Conservation (phyloP, 2,797 vertebrate genomes). For the Enteromius argenteus region DNA sequence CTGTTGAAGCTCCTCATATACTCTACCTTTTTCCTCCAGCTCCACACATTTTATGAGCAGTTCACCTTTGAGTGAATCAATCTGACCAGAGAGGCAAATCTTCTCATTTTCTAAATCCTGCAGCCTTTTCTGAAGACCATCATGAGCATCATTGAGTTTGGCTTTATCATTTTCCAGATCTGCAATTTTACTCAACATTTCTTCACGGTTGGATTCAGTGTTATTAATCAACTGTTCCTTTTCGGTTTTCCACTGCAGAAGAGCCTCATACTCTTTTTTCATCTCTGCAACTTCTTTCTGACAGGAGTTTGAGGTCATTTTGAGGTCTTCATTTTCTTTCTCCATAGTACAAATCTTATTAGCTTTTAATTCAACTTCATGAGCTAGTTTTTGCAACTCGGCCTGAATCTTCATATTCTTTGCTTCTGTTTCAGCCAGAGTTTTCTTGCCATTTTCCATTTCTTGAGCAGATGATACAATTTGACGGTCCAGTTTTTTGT, state of each 20-base stretch:
- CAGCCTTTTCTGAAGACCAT: constrained; percentile 71
- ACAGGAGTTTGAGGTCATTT: constrained; percentile 70
- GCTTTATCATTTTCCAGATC: constrained; percentile 78
- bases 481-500: constrained; percentile 82
- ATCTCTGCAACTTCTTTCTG: constrained; percentile 80
- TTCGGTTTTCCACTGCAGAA: constrained; percentile 86
- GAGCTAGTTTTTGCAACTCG: constrained; percentile 83
- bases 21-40: constrained; percentile 79
- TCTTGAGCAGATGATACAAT: constrained; percentile 69
- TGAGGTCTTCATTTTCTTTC: constrained; percentile 78
- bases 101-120: constrained; percentile 77
- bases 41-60: constrained; percentile 80
- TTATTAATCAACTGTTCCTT: constrained; percentile 78
- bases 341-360: constrained; percentile 72
- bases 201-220: constrained; percentile 79
- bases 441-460: constrained; percentile 80
- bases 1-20: constrained; percentile 75
- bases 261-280: constrained; percentile 75
- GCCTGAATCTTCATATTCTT: constrained; percentile 78
- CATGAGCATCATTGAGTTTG: constrained; percentile 70
- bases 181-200: constrained; percentile 75
- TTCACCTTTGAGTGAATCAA: constrained; percentile 79
- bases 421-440: constrained; percentile 81
- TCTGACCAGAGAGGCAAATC: constrained; percentile 72
- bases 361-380: constrained; percentile 78